Evolutionary conservation across 2,113 vertebrate species (phyloP).

Genomic region (Potamarius usumacintae): DNA sequence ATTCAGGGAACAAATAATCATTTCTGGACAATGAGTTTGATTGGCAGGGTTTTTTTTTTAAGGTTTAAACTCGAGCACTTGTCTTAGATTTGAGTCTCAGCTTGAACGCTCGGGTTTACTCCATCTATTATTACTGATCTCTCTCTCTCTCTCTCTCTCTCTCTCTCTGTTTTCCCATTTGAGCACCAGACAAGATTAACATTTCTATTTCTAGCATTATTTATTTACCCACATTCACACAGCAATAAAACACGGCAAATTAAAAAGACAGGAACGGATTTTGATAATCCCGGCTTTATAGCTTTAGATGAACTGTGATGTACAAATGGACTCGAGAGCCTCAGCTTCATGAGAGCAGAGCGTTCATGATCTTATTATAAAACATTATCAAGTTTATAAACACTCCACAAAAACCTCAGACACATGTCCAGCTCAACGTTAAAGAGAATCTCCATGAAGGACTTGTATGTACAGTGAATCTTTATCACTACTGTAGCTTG

Average conservation of each 20-base stretch:
- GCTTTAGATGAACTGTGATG: background rate
- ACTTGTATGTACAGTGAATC: background rate
- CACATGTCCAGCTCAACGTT: background rate
- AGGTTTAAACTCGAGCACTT: slow-evolving; percentile 19
- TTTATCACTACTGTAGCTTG: too few relatives aligned
- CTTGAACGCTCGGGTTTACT: background rate
- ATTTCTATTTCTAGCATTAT: slow-evolving; percentile 29
- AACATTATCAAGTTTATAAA: background rate
- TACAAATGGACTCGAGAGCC: too few relatives aligned
- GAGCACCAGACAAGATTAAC: background rate
- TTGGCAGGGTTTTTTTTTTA: background rate
- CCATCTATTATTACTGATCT: slow-evolving; percentile 11
- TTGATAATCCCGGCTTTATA: background rate
- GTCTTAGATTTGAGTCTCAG: background rate
- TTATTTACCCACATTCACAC: slow-evolving; percentile 26
- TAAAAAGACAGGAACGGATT: background rate
- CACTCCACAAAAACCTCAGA: background rate
- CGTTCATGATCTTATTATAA: background rate
- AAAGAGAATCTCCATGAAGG: too few relatives aligned
- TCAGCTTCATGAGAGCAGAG: background rate
- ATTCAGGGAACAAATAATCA: slow-evolving; percentile 27
- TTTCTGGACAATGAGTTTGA: slow-evolving; percentile 38
- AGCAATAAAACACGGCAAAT: background rate
- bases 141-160: background rate
- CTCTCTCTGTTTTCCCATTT: background rate